Base-by-base conservation (phyloP, 2,888 invertebrate species). In the Onthophagus sagittarius region DNA sequence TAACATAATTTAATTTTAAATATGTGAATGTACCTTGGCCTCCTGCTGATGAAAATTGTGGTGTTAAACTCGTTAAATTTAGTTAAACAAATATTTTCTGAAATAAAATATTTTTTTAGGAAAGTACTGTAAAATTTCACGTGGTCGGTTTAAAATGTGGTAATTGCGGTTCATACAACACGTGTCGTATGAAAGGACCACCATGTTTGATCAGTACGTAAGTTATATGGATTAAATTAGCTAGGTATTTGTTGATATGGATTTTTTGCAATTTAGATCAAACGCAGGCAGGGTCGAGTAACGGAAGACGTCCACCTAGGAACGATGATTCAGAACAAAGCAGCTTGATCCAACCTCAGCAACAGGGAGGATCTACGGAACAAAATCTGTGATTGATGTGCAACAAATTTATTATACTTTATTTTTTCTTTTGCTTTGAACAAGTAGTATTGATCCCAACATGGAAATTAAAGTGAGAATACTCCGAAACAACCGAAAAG, bases 141-240 rank as follows among this genome's bases (percentile, higher is more conserved):
- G 93, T 96, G 75, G 92, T 96, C 33, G 96, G 96, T 0, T 86
- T 95, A 73, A 96, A 96, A 84, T 97, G 96, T 83, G 87, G 88
- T 64, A 90, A 92, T 78, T 96, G 96, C 83, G 95, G 94, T n/a
- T 95, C 94, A 0, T 96, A 96, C 85, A 96, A 96, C 84, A 96
- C 96, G 0, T 94, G 94, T 80, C 90, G 93, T 81, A 92, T 93
- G 64, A 92, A 91, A 79, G 92, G 91, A 13, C 90, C 85, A 1
- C 80, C 81, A 5, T 79, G 71, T 53, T 53, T 74, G 69, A 74
- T 71, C 39, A 53, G 39, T 53, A 53, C 39, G 39, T 53, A 53
- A 53, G 39, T 53, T 53, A 9, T 53, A 53, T 9, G 11, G 39
- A 11, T 53, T 53, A 9, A 53, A 9, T 53, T 53, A 4, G 6